phyloP scores from a whole-genome alignment of 2,888 invertebrate species.

The Lasioglossum calceatum region DNA sequence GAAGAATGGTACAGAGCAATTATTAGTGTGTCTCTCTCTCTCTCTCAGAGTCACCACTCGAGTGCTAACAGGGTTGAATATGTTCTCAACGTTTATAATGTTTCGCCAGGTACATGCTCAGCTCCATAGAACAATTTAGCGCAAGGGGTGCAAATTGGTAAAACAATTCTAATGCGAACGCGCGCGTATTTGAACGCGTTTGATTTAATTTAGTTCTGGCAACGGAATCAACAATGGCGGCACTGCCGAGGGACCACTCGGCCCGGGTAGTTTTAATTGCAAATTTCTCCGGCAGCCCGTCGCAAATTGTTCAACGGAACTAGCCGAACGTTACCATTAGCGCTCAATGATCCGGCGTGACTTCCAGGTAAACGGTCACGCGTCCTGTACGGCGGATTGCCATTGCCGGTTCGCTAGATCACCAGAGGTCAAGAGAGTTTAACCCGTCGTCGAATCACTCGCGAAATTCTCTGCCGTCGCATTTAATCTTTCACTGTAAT shows the following conservation, averaged over 20 bases:
- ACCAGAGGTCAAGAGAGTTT: constrained; percentile 11
- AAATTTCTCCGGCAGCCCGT: constrained; percentile 42
- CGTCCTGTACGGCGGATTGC: neutral
- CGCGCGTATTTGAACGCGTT: no score
- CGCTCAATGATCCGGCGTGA: constrained; percentile 17
- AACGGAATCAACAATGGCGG: neutral
- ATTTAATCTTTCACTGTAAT: no score
- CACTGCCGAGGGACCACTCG: neutral
- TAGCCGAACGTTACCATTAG: constrained; percentile 33
- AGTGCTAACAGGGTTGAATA: no score
- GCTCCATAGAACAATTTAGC: no score
- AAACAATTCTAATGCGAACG: no score
- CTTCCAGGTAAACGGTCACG: constrained; percentile 15
- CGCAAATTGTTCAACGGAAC: constrained; percentile 41
- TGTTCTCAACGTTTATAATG: no score
- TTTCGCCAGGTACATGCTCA: no score
- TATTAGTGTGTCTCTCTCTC: no score
- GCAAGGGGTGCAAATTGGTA: no score
- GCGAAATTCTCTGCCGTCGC: neutral
- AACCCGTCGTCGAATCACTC: neutral
- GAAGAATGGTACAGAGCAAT: no score
- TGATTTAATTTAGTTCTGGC: neutral
- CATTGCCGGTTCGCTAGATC: constrained; percentile 6
- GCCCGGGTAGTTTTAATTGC: constrained; percentile 52
- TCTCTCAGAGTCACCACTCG: no score